Evolutionary conservation across 2,113 vertebrate species (phyloP).

Genomic region (Takifugu flavidus): DNA sequence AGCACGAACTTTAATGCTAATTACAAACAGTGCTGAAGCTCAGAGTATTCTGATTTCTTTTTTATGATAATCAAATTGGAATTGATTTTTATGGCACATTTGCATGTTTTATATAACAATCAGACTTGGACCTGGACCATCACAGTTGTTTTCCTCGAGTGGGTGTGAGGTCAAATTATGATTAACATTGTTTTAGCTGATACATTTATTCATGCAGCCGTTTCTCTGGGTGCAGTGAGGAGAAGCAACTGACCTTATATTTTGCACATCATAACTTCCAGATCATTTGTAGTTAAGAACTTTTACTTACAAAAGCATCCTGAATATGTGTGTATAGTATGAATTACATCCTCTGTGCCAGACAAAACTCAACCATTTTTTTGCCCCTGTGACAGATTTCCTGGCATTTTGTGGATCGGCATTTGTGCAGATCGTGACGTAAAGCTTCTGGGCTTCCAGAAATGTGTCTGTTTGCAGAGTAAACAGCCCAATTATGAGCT

Average conservation of each 20-base stretch:
- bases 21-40: not conserved
- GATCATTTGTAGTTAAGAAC: no score
- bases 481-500: slow-evolving; percentile 13
- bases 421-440: no score
- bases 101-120: not conserved
- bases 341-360: no score
- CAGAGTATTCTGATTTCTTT: not conserved
- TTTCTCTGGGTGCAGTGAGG: not conserved
- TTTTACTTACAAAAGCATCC: no score
- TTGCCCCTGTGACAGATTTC: no score
- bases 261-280: no score
- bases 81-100: not conserved
- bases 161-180: not conserved
- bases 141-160: not conserved
- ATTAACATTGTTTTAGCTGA: not conserved
- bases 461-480: slow-evolving; percentile 18
- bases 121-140: not conserved
- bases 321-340: no score
- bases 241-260: no score
- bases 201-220: not conserved
- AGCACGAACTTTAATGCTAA: not conserved
- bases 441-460: slow-evolving; percentile 1
- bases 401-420: no score
- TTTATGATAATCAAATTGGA: not conserved
- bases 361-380: no score